Conservation (phyloP, 2,113 vertebrate genomes). For the Ophthalmotilapia sp. region DNA sequence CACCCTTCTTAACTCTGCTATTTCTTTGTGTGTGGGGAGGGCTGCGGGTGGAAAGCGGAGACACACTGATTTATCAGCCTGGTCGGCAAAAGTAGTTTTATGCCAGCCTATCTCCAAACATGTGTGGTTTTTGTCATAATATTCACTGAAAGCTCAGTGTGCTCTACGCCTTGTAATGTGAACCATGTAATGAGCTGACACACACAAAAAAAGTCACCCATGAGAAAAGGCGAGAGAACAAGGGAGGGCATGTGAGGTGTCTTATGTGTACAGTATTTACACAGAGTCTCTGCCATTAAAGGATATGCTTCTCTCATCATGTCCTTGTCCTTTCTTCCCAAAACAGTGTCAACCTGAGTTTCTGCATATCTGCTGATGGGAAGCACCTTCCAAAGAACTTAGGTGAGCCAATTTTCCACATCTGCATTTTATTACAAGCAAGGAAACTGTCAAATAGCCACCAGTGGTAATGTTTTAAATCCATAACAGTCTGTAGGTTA, state of each 20-base stretch:
- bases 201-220: background rate
- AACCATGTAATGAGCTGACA: slow-evolving; percentile 41
- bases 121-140: slow-evolving; percentile 23
- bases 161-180: slow-evolving; percentile 12
- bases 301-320: slow-evolving; percentile 28
- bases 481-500: background rate
- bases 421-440: slow-evolving; percentile 25
- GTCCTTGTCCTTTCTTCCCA: slow-evolving; percentile 40
- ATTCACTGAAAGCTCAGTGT: slow-evolving; percentile 10
- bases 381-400: slow-evolving; percentile 80
- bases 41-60: background rate
- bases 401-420: slow-evolving; percentile 74
- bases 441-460: slow-evolving; percentile 11
- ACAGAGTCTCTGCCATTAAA: slow-evolving; percentile 11
- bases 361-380: slow-evolving; percentile 85
- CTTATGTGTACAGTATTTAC: slow-evolving; percentile 4
- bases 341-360: slow-evolving; percentile 87
- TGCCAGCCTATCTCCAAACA: slow-evolving; percentile 19
- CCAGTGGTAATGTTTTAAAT: slow-evolving; percentile 2
- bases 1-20: slow-evolving; percentile 55
- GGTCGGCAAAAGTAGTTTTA: slow-evolving; percentile 15
- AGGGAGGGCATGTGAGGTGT: background rate
- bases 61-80: slow-evolving; percentile 30
- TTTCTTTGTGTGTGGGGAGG: slow-evolving; percentile 8
- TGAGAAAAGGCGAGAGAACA: background rate